phyloP scores from a whole-genome alignment of 2,888 invertebrate genomes.

The Papilio protenor region DNA sequence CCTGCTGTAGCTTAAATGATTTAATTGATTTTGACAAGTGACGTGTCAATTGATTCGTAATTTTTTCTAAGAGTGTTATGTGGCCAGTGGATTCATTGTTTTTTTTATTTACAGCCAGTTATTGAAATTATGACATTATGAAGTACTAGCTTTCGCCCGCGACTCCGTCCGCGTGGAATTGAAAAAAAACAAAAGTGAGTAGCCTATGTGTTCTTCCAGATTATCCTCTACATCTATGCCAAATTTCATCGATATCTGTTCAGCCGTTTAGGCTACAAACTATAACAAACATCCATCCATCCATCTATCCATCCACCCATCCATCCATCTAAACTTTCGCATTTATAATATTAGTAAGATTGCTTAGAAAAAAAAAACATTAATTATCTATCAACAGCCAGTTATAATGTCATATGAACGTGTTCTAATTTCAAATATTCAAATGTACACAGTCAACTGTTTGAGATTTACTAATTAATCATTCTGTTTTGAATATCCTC shows the following conservation, averaged over 20 bases:
- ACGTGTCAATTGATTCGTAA: not conserved
- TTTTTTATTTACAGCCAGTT: not conserved
- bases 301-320: too few relatives aligned
- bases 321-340: too few relatives aligned
- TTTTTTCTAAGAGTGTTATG: not conserved
- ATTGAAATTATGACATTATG: too few relatives aligned
- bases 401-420: not conserved
- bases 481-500: slow-evolving; percentile 5
- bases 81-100: not conserved
- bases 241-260: too few relatives aligned
- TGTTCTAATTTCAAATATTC: slow-evolving; percentile 9
- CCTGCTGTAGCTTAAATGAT: not conserved
- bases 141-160: too few relatives aligned
- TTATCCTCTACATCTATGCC: too few relatives aligned
- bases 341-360: too few relatives aligned
- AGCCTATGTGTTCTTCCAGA: too few relatives aligned
- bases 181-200: too few relatives aligned
- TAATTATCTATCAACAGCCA: not conserved
- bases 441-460: not conserved
- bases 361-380: not conserved
- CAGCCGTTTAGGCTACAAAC: too few relatives aligned
- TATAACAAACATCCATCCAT: too few relatives aligned
- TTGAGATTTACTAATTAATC: slow-evolving; percentile 10
- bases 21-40: not conserved
- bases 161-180: too few relatives aligned